Evolutionary conservation across 2,888 invertebrate genomes (phyloP).

Genomic region (Coenonympha arcania): DNA sequence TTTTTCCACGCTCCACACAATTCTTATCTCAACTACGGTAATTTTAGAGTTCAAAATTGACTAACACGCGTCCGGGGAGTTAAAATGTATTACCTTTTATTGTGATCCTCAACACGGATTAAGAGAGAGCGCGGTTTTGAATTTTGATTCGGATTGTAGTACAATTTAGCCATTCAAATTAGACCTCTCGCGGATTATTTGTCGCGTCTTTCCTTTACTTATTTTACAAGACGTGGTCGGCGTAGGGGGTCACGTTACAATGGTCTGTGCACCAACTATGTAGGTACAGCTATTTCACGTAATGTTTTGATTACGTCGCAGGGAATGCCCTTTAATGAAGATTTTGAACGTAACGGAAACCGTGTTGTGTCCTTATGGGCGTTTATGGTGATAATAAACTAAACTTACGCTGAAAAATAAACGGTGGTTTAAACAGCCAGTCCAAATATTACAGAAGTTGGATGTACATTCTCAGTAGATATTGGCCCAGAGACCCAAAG

Average conservation of each 20-base stretch:
- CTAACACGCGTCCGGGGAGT: constrained; percentile 44
- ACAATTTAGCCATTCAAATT: constrained; percentile 55
- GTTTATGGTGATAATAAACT: too few relatives aligned
- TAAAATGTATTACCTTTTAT: constrained; percentile 75
- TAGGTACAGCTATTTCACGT: constrained; percentile 69
- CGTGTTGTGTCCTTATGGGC: neutral
- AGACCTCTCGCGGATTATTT: constrained; percentile 58
- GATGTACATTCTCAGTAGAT: too few relatives aligned
- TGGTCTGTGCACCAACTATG: constrained; percentile 57
- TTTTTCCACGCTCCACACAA: constrained; percentile 49
- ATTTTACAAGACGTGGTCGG: constrained; percentile 30
- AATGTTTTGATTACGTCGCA: constrained; percentile 69
- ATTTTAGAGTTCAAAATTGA: constrained; percentile 47
- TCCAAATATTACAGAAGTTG: too few relatives aligned
- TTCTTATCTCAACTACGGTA: constrained; percentile 40
- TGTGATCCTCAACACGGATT: constrained; percentile 75
- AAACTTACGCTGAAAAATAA: too few relatives aligned
- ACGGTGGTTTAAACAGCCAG: too few relatives aligned
- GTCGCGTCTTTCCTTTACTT: constrained; percentile 45
- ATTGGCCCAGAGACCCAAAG: too few relatives aligned
- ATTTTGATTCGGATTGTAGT: constrained; percentile 73
- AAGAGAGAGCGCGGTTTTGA: constrained; percentile 75
- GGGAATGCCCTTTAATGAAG: constrained; percentile 64
- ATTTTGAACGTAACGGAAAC: constrained; percentile 42
- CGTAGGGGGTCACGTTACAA: constrained; percentile 36